A percentile compares a stretch with the other conserved stretches of the same genome.
These are phyloP conservation scores for Merops nubicus DNA, from an alignment of 2,113 vertebrate genomes.

Conservation along the genomic window DNA sequence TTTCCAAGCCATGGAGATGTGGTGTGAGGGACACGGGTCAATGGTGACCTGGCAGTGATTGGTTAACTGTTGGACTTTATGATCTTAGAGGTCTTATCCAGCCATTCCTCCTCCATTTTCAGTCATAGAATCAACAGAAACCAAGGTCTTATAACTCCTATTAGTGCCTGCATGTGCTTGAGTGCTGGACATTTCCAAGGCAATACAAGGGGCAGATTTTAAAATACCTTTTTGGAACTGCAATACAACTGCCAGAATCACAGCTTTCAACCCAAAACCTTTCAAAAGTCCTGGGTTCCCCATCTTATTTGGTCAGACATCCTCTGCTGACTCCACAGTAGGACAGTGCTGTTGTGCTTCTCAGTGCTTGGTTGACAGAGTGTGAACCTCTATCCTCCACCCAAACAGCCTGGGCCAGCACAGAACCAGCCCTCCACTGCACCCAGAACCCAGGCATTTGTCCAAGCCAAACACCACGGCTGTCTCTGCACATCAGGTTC, in stretches of 20 bases:
- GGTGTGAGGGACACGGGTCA: too few species aligned
- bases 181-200: background rate
- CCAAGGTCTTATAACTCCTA: background rate
- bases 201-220: background rate
- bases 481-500: background rate
- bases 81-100: too few species aligned
- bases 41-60: too few species aligned
- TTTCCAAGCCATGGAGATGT: too few species aligned
- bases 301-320: background rate
- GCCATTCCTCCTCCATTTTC: too few species aligned
- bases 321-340: background rate
- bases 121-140: slow-evolving; percentile 10
- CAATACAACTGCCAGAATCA: background rate
- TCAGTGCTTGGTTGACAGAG: background rate
- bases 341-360: background rate
- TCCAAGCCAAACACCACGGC: background rate
- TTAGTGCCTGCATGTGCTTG: background rate
- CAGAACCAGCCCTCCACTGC: background rate
- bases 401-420: background rate
- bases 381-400: background rate
- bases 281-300: background rate
- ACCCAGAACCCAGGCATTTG: background rate
- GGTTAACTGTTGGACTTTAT: too few species aligned
- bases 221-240: background rate
- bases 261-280: background rate